Percentiles rank a stretch among this genome's conserved stretches.
Conservation (phyloP, 2,888 invertebrate genomes). For the Nasonovia ribisnigri region DNA sequence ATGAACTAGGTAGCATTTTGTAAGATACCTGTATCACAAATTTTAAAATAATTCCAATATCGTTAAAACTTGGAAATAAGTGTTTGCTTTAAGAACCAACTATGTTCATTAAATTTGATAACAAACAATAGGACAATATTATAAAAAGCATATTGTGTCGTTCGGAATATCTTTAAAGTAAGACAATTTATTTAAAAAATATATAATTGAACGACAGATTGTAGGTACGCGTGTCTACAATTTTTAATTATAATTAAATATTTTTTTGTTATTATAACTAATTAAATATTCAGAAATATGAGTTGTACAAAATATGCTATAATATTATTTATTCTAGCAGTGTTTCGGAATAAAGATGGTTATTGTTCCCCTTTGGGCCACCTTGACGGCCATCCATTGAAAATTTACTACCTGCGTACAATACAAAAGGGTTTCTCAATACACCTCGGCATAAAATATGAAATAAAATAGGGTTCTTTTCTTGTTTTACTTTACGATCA, state of each 20-base stretch:
- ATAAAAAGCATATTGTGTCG: not conserved
- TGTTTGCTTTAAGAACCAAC: too few species aligned
- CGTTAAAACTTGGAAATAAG: not conserved
- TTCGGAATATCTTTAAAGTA: not conserved
- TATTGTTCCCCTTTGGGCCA: slow-evolving; percentile 43
- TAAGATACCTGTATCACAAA: not conserved
- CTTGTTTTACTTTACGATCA: slow-evolving; percentile 38
- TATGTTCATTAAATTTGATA: not conserved
- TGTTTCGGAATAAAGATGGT: slow-evolving; percentile 24
- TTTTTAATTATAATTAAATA: not conserved
- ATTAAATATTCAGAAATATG: slow-evolving; percentile 7
- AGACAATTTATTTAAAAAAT: not conserved
- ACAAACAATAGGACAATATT: not conserved
- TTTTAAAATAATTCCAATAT: not conserved
- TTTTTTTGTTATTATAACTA: not conserved
- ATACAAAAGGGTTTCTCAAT: slow-evolving; percentile 43
- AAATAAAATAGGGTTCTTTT: slow-evolving; percentile 33
- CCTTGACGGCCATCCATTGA: slow-evolving; percentile 35
- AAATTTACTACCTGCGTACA: slow-evolving; percentile 36
- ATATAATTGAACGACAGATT: not conserved
- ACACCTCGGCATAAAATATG: slow-evolving; percentile 32
- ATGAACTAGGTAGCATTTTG: not conserved
- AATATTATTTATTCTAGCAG: slow-evolving; percentile 35
- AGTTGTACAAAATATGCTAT: not conserved
- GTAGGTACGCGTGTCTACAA: not conserved